Base-by-base conservation (phyloP, 2,113 vertebrate genomes). In the Osmerus eperlanus region DNA sequence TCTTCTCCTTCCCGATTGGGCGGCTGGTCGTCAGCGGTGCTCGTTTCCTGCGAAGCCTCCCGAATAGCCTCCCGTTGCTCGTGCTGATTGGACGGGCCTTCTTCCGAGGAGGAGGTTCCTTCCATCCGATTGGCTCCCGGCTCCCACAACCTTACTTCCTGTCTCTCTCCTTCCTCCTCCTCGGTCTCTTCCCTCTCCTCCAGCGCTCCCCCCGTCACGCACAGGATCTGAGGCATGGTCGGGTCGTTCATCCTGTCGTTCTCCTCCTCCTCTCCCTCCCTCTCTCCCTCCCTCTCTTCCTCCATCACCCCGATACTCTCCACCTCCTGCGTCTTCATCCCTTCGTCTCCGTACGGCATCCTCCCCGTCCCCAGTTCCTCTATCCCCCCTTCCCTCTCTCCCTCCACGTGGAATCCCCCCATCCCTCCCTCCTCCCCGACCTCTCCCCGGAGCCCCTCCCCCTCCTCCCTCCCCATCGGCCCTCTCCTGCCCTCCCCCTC, bases 301-400 rank as follows among this genome's bases (percentile, higher is more conserved):
- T 91, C 77, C 87, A 91, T 67, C 3, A 91, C 89, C 0, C 89
- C 88, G 1, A 91, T 91, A 73, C 88, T 88, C 82, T 89, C 89
- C 63, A 90, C 91, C 64, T 91, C 86, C 56, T 85, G 85, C 23
- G 87, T 83, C 63, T 86, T 87, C 52, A 76, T 64, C 68, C 70
- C 73, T 41, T 86, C 89, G 14, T 67, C 75, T 6, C 14, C 65
- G 0, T 86, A 84, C 13, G 82, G 3, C 0, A 66, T 32, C 23
- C 86, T 83, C 28, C 81, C 87, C 2, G 90, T 88, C 29, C 91
- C 92, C 0, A 94, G 88, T 59, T 91, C 92, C 71, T 91, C 88
- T 3, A 92, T 90, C 2, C 91, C 81, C 8, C 90, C 79, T 73
- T 90, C 85, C 2, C 83, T 25, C 18, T 90, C 90, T 0, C 79